Percentiles rank a stretch among this genome's conserved stretches.
Evolutionary conservation across 2,797 vertebrate species (phyloP).

Genomic region (Peromyscus melanophrys): DNA sequence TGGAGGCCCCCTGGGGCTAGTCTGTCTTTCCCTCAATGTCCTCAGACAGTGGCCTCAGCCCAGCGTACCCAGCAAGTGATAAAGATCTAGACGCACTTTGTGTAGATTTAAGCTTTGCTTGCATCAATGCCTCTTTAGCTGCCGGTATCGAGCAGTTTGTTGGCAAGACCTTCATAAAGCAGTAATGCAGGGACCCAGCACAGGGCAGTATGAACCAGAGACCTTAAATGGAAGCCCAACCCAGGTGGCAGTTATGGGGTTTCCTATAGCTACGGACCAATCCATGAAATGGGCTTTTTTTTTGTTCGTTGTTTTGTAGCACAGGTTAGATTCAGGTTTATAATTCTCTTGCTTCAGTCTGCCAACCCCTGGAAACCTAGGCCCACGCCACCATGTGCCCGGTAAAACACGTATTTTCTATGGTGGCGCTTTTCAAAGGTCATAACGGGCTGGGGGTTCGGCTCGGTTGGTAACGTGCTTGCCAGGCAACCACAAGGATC

Average conservation of each 20-base stretch:
- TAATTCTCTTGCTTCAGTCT: neutral
- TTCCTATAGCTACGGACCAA: neutral
- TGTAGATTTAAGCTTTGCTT: neutral
- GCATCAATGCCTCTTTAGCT: neutral
- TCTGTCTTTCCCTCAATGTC: neutral
- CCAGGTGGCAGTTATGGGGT: neutral
- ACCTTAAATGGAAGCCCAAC: too few relatives aligned
- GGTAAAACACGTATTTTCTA: neutral
- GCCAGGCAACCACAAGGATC: neutral
- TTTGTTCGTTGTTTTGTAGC: neutral
- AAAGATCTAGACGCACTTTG: neutral
- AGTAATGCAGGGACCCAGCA: accelerated
- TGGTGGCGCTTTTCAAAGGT: neutral
- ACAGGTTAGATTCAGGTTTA: neutral
- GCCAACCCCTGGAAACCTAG: neutral
- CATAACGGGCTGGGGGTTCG: neutral
- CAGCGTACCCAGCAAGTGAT: neutral
- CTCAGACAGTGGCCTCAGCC: neutral
- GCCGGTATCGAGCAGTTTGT: neutral
- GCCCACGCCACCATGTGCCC: accelerated
- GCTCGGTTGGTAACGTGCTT: neutral
- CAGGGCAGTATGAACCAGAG: neutral
- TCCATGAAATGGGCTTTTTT: neutral
- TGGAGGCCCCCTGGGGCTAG: neutral
- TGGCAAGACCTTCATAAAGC: neutral